Conservation (phyloP, 2,113 vertebrate species). For the Ardeotis arabs region DNA sequence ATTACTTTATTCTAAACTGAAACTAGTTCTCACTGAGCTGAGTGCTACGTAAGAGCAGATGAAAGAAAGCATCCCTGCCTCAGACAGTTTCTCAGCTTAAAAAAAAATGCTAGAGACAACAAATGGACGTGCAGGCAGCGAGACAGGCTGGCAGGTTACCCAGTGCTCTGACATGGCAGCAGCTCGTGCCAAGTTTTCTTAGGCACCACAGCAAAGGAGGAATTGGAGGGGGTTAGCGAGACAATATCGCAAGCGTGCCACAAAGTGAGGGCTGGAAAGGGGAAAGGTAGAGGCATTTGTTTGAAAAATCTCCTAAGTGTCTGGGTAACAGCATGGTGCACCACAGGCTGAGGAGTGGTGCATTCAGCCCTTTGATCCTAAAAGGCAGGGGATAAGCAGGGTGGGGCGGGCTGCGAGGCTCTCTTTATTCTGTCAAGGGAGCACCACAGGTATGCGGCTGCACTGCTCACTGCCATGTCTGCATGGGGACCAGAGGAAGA, state of each 20-base stretch:
- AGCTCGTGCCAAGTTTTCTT: neutral
- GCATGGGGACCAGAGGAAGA: neutral
- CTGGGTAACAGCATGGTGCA: neutral
- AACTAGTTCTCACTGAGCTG: neutral
- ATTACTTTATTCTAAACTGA: neutral
- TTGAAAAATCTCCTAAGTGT: neutral
- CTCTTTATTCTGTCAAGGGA: neutral
- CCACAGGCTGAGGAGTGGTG: neutral
- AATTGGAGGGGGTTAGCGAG: neutral
- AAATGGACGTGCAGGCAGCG: neutral
- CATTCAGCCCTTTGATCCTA: neutral
- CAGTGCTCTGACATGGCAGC: neutral
- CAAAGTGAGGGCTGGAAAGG: neutral
- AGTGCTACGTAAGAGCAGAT: neutral
- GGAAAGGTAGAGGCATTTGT: neutral
- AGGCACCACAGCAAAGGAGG: neutral
- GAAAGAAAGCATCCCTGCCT: neutral
- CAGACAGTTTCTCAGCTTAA: neutral
- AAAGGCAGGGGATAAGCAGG: neutral
- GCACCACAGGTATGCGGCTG: neutral
- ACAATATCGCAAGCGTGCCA: neutral
- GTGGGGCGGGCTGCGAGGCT: rapidly evolving
- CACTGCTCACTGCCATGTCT: neutral
- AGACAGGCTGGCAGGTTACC: neutral
- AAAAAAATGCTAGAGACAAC: neutral